Base-by-base conservation (phyloP, 2,797 vertebrate genomes). In the Lithobates sylvaticus region DNA sequence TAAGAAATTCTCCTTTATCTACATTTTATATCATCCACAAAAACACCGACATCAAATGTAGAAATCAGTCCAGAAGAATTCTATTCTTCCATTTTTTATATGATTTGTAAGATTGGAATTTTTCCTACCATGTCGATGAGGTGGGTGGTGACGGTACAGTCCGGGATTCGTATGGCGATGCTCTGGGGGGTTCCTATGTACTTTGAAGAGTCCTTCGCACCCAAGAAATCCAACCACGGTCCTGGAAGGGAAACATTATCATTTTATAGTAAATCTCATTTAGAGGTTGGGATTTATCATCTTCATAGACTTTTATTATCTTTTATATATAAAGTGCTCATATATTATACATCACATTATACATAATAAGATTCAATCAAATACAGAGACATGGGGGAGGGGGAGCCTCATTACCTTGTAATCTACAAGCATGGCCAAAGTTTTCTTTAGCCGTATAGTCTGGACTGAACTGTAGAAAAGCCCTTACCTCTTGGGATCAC, bases 141-240 rank as follows among this genome's bases (percentile, higher is more conserved):
- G 82, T 97, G 95, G 0, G 96, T 97, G 71, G 96, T 95, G 84
- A 97, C 94, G 1, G 96, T 90, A 87, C 97, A 97, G 92, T 98
- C 95, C 0, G 97, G 97, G 91, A 95, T 95, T 90, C 96, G 95
- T 89, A 98, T 93, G 42, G 97, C 97, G 0, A 98, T 92, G 44
- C 97, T 98, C 90, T 95, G 95, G 65, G 95, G 93, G 3, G 97
- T 97, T 10, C 97, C 96, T 0, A 97, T 96, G 1, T 97, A 96
- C 82, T 94, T 95, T 23, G 96, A 95, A 12, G 97, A 96, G 64
- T 97, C 95, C 83, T 93, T 94, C 91, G 97, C 93, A 80, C 97
- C 96, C 91, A 97, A 95, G 34, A 89, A 90, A 34, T 97, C 96
- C 93, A 97, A 92, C 97, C 97, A 97, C 0, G 94, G 91, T 1